Base-by-base conservation (phyloP, 2,888 invertebrate genomes). In the Cephus pulcher region DNA sequence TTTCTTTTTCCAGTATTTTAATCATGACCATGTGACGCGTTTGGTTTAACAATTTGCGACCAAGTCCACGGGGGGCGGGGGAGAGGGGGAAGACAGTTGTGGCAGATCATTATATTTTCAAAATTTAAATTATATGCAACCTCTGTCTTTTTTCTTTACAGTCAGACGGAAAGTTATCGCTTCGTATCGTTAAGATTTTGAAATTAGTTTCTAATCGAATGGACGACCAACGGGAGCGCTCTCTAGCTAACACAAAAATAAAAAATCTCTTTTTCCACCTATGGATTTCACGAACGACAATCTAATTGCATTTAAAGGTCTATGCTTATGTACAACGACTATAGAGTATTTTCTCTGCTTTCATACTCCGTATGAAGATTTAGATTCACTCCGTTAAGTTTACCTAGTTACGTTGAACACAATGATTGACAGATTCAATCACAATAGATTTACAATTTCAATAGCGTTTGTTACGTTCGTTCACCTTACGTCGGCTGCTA, bases 331-430 rank as follows among this genome's bases (percentile, higher is more conserved):
- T 74, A 74, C 74, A 74, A 74, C 74, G 74, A 34, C 74, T 74
- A 30, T 23, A 23, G 74, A 74, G 74, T 34, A 34, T 74, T 71
- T 34, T 33, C n/a, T 23, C n/a, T 34, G 34, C 12, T 34, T 30
- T 23, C 34, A 30, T 74, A 34, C 34, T 23, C 12, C 35, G 33
- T 34, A 34, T 34, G 74, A 74, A 74, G 35, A 74, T 30, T 74
- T 34, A 23, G n/a, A 33, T 34, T 35, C 11, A 74, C 74, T 74
- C 74, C 35, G 34, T 30, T 34, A 34, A 74, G 34, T 34, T 34
- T 85, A 84, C 85, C 85, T 86, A 88, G 81, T 84, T 85, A 87
- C 76, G 84, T 87, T 90, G 90, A 90, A 90, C 90, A 89, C 90
- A 89, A 88, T 89, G 86, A 88, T 87, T 86, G 84, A 87, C 82